Conservation (phyloP, 1,140 invertebrate genomes). For the Heliconius eleuchia region DNA sequence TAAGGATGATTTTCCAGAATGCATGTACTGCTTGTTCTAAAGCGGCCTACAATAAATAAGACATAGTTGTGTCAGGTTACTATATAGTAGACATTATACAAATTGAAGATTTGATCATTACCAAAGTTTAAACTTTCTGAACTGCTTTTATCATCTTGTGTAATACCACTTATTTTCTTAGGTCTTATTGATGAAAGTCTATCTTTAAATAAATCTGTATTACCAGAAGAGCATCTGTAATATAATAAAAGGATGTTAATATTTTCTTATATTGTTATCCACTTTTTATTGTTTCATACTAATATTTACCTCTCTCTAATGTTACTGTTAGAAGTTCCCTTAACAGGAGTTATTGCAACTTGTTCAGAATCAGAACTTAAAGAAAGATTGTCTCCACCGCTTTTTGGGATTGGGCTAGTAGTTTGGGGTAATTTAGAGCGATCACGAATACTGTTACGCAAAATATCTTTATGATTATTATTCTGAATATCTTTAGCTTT, state of each 20-base stretch:
- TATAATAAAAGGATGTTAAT: not conserved
- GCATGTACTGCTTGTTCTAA: conserved; percentile 72
- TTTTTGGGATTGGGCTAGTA: conserved; percentile 65
- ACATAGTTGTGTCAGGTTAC: not conserved
- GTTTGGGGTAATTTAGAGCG: conserved; percentile 52
- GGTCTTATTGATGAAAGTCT: conserved; percentile 80
- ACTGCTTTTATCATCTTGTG: conserved; percentile 86
- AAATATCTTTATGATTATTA: conserved; percentile 48
- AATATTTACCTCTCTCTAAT: conserved; percentile 83
- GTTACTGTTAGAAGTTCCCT: conserved; percentile 62
- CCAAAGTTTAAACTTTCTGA: conserved; percentile 85
- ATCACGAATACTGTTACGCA: conserved; percentile 49
- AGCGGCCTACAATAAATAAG: conserved; percentile 58
- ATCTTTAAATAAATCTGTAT: conserved; percentile 82
- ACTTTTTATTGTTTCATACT: conserved; percentile 19
- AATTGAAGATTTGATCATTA: conserved; percentile 42
- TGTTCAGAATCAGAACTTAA: conserved; percentile 86
- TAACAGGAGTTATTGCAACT: conserved; percentile 67
- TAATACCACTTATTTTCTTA: conserved; percentile 79
- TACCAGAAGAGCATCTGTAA: conserved; percentile 83
- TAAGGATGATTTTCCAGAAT: conserved; percentile 77
- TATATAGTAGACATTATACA: conserved; percentile 32
- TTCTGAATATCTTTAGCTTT: conserved; percentile 49
- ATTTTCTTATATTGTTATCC: not conserved
- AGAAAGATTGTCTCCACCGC: conserved; percentile 81